Percentiles rank a stretch among this genome's conserved stretches.
phyloP scores from a whole-genome alignment of 2,888 invertebrate genomes.

The Stenchaetothrips biformis region DNA sequence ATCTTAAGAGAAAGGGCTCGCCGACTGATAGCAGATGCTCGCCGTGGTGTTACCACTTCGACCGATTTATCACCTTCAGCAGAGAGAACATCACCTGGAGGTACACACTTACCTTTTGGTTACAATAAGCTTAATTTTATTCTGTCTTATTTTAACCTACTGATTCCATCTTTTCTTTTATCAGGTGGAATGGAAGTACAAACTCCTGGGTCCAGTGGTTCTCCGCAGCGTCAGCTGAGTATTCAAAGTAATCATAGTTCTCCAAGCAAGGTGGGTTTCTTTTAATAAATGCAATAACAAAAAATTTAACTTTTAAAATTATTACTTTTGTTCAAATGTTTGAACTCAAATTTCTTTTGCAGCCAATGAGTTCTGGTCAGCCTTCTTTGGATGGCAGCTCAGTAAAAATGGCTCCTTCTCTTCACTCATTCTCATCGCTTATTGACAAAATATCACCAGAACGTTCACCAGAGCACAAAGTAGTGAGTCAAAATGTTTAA shows the following conservation, averaged over 20 bases:
- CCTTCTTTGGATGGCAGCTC: slow-evolving; percentile 41
- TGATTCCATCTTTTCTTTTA: background rate
- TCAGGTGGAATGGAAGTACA: background rate
- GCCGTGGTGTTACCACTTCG: slow-evolving; percentile 54
- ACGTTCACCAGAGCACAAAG: slow-evolving; percentile 31
- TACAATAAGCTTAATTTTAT: too few species aligned
- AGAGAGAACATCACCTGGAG: background rate
- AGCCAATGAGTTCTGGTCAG: slow-evolving; percentile 15
- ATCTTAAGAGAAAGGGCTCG: slow-evolving; percentile 83
- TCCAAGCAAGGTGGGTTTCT: background rate
- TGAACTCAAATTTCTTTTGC: background rate
- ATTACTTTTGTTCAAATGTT: background rate
- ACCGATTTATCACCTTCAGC: slow-evolving; percentile 35
- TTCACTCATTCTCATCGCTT: slow-evolving; percentile 57
- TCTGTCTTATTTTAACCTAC: background rate
- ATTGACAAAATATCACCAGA: slow-evolving; percentile 46
- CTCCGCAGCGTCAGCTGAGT: slow-evolving; percentile 5
- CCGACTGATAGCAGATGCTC: slow-evolving; percentile 80
- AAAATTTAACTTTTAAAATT: background rate
- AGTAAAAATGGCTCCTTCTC: slow-evolving; percentile 52
- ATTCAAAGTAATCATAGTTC: background rate
- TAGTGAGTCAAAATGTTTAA: slow-evolving; percentile 18
- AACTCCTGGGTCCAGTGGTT: slow-evolving; percentile 20
- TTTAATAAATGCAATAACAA: background rate
- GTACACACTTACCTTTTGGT: background rate